Percentiles rank a stretch among this genome's conserved stretches.
These are phyloP conservation scores for Hyperoodon ampullatus DNA, from an alignment of 2,113 vertebrate species.

Conservation along the genomic window DNA sequence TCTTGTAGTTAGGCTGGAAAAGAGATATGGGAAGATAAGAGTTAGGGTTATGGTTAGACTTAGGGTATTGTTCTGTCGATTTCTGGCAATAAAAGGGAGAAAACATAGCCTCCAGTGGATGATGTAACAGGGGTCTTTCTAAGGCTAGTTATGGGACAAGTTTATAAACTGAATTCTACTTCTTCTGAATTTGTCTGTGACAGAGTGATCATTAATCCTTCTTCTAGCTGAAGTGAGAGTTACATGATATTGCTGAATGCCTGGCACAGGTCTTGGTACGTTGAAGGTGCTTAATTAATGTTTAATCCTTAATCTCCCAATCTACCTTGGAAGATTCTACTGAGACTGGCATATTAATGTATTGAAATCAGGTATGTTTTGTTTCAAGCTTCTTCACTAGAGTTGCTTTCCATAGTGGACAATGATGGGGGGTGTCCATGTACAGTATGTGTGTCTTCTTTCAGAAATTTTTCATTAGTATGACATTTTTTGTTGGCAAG, in stretches of 20 bases:
- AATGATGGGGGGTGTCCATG: not conserved
- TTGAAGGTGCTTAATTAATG: not conserved
- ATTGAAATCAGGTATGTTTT: not conserved
- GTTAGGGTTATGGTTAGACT: not conserved
- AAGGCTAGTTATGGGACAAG: not conserved
- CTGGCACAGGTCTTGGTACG: not conserved
- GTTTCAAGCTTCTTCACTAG: not conserved
- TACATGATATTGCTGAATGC: not conserved
- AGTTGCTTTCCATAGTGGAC: not conserved
- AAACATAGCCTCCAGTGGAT: not conserved
- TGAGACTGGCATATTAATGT: not conserved
- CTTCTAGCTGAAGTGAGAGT: not conserved
- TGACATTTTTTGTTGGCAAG: constrained; percentile 1
- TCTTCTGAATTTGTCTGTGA: not conserved
- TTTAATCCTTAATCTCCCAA: not conserved
- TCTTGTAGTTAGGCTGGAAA: not conserved
- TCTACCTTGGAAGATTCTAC: not conserved
- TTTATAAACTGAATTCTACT: not conserved
- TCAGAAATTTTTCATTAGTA: not conserved
- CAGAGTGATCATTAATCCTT: not conserved
- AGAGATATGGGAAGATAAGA: not conserved
- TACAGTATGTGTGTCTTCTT: not conserved
- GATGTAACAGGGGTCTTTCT: not conserved
- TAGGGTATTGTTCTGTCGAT: not conserved
- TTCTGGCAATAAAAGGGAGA: not conserved